Percentiles rank a stretch among this genome's conserved stretches.
Conservation (phyloP, 2,888 invertebrate genomes). For the Acronicta psi region DNA sequence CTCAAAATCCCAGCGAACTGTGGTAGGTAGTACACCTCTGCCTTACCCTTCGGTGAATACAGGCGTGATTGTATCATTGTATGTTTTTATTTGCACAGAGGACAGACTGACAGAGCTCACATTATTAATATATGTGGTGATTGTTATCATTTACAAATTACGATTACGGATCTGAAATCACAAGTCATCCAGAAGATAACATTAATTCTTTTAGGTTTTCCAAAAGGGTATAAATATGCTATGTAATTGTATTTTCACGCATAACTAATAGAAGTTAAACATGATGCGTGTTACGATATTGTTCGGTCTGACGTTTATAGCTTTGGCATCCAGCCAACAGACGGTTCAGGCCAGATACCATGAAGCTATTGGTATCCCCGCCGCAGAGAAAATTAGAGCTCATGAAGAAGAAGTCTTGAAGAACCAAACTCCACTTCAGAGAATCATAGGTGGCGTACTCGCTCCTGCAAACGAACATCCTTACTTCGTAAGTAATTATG, state of each 20-base stretch:
- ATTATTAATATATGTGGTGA: too few relatives aligned
- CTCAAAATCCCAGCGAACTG: too few relatives aligned
- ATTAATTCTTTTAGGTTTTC: background rate
- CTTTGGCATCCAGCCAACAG: constrained; percentile 50
- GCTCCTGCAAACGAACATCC: constrained; percentile 67
- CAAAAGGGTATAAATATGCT: background rate
- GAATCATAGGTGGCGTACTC: constrained; percentile 70
- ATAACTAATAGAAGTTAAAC: background rate
- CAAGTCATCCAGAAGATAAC: background rate
- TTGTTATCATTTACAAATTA: too few relatives aligned
- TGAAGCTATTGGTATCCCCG: constrained; percentile 69
- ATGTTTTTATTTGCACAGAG: too few relatives aligned
- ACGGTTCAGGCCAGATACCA: constrained; percentile 65
- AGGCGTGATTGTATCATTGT: too few relatives aligned
- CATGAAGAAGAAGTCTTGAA: constrained; percentile 55
- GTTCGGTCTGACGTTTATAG: constrained; percentile 52
- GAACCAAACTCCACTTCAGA: constrained; percentile 16
- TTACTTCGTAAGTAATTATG: constrained; percentile 61
- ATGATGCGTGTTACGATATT: constrained; percentile 60
- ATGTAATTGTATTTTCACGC: background rate
- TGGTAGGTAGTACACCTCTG: too few relatives aligned
- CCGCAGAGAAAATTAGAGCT: constrained; percentile 68
- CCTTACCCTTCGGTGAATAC: too few relatives aligned
- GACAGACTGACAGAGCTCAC: too few relatives aligned
- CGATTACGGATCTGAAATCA: constrained; percentile 11